Percentiles rank a stretch among this genome's conserved stretches.
phyloP scores from a whole-genome alignment of 2,888 invertebrate species.

The Cryptocheilus praepositus region DNA sequence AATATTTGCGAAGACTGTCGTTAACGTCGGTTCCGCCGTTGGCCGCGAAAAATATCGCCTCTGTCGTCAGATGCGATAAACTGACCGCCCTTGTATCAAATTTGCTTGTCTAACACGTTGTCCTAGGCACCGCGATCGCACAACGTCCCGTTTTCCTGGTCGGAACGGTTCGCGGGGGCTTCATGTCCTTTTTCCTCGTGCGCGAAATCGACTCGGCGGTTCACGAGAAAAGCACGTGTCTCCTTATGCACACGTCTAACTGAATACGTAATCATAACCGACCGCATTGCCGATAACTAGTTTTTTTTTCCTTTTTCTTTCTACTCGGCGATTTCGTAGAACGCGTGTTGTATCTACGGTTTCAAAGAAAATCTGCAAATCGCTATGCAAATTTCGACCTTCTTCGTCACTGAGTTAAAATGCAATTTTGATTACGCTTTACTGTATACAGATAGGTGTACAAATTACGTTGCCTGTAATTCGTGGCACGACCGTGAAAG shows the following conservation, averaged over 20 bases:
- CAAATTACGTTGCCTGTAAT: background rate
- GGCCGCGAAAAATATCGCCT: too few relatives aligned
- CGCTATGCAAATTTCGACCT: too few relatives aligned
- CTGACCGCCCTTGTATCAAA: too few relatives aligned
- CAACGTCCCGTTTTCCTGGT: too few relatives aligned
- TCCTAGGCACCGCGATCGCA: too few relatives aligned
- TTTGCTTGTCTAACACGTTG: too few relatives aligned
- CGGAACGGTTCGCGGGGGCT: too few relatives aligned
- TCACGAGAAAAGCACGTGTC: constrained; percentile 24
- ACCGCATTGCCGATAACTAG: constrained; percentile 23
- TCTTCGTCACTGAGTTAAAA: background rate
- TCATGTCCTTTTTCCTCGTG: constrained; percentile 10
- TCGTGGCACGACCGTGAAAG: too few relatives aligned
- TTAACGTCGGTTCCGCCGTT: too few relatives aligned
- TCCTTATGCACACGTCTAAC: constrained; percentile 10
- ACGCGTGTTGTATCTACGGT: background rate
- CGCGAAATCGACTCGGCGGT: constrained; percentile 1
- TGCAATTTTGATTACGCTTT: background rate
- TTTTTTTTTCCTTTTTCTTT: constrained; percentile 1
- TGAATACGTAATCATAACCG: constrained; percentile 29
- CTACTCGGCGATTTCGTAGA: background rate
- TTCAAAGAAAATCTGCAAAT: background rate
- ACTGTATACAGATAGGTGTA: background rate
- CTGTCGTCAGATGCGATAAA: too few relatives aligned
- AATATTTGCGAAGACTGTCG: too few relatives aligned